Conservation (phyloP, 2,797 vertebrate species). For the Momotus momota region DNA sequence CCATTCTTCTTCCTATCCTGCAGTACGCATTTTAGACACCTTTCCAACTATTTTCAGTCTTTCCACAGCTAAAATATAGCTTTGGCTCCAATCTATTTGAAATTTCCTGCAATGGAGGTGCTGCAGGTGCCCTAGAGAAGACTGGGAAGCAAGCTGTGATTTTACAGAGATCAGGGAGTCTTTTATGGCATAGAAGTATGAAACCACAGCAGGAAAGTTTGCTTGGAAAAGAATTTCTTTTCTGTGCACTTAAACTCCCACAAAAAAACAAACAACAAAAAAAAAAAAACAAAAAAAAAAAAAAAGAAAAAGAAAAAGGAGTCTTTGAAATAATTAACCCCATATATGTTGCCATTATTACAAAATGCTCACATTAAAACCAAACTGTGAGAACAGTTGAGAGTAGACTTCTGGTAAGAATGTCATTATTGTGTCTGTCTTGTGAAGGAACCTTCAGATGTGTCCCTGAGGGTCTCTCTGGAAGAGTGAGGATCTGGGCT, state of each 20-base stretch:
- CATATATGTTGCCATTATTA: neutral
- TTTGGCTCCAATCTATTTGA: neutral
- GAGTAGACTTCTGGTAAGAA: neutral
- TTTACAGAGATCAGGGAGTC: neutral
- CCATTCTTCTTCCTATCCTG: neutral
- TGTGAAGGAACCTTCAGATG: neutral
- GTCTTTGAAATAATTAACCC: neutral
- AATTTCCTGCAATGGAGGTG: neutral
- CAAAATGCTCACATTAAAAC: neutral
- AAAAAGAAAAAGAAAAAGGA: neutral
- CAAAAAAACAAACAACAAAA: too few relatives aligned
- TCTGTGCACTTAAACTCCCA: neutral
- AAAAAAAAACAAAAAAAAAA: neutral
- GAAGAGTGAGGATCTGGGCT: neutral
- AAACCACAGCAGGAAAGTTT: neutral
- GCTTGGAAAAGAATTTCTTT: neutral
- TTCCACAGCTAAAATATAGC: neutral
- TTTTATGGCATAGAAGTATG: neutral
- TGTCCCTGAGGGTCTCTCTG: neutral
- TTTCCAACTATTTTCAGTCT: neutral
- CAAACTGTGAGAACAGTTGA: neutral
- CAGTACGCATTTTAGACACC: neutral
- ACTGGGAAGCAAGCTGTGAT: neutral
- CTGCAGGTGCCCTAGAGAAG: neutral
- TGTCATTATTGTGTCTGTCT: neutral